Evolutionary conservation across 1,140 invertebrate genomes (phyloP).

Genomic region (Drosophila tropicalis): DNA sequence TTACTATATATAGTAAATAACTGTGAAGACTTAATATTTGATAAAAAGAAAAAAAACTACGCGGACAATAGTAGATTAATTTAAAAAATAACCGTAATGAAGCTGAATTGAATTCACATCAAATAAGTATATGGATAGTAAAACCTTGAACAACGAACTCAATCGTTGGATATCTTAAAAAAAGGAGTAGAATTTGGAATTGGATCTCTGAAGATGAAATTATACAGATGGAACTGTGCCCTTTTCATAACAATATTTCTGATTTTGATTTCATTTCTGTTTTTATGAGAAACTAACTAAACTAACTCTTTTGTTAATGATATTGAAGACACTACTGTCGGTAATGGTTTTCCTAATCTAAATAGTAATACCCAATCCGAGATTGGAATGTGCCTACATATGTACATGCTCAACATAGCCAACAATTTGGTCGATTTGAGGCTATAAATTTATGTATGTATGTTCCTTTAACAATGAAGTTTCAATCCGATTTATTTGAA

Average conservation of each 20-base stretch:
- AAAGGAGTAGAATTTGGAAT: neutral
- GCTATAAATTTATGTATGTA: neutral
- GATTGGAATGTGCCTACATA: constrained; percentile 1
- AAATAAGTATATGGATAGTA: neutral
- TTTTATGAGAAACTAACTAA: too few relatives aligned
- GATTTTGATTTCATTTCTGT: too few relatives aligned
- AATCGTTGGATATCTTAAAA: neutral
- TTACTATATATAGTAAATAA: neutral
- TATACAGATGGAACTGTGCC: neutral
- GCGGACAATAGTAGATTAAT: constrained; percentile 47
- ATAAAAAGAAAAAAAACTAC: constrained; percentile 3
- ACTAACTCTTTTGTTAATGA: too few relatives aligned
- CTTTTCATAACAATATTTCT: too few relatives aligned
- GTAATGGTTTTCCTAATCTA: neutral
- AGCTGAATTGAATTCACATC: constrained; percentile 1
- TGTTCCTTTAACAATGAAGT: too few relatives aligned
- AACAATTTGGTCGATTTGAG: neutral
- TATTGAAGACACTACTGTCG: neutral
- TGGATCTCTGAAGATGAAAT: neutral
- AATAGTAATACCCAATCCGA: neutral
- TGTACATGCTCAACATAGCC: neutral
- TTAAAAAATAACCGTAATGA: constrained; percentile 28
- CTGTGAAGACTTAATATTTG: constrained; percentile 16
- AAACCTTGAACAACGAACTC: neutral
- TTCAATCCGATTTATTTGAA: too few relatives aligned